A percentile compares a stretch with the other conserved stretches of the same genome.
phyloP scores from a whole-genome alignment of 2,113 vertebrate species.

The Eudorcas thomsonii region DNA sequence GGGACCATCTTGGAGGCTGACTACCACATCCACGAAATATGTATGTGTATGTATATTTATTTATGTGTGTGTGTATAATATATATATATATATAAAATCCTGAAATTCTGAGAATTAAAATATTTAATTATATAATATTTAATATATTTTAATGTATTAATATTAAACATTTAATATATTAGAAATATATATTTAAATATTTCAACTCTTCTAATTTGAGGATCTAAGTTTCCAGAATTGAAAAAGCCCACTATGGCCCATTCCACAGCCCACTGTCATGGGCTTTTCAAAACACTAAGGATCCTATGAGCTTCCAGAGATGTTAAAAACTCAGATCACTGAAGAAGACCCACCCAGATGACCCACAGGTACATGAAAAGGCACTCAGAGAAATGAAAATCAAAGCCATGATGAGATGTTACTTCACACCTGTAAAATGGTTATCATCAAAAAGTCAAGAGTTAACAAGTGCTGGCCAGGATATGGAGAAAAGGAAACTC shows the following conservation, averaged over 20 bases:
- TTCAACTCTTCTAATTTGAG: neutral
- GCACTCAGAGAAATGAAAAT: neutral
- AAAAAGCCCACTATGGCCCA: neutral
- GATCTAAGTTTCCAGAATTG: neutral
- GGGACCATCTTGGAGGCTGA: neutral
- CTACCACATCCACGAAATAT: neutral
- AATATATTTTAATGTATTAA: neutral
- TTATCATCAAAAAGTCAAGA: neutral
- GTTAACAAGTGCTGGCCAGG: neutral
- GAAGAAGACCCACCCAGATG: neutral
- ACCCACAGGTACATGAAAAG: neutral
- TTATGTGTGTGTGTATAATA: neutral
- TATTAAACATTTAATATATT: neutral
- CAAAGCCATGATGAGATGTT: neutral
- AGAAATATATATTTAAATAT: neutral
- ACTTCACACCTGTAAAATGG: neutral
- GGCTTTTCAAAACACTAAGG: neutral
- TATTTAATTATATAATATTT: neutral
- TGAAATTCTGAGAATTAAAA: neutral
- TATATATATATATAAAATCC: neutral
- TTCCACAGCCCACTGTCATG: neutral
- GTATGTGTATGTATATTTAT: neutral
- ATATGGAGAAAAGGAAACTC: neutral
- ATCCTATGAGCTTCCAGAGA: neutral
- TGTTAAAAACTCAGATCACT: neutral